Evolutionary conservation across 2,888 invertebrate species (phyloP).

Genomic region (Pollenia labialis): DNA sequence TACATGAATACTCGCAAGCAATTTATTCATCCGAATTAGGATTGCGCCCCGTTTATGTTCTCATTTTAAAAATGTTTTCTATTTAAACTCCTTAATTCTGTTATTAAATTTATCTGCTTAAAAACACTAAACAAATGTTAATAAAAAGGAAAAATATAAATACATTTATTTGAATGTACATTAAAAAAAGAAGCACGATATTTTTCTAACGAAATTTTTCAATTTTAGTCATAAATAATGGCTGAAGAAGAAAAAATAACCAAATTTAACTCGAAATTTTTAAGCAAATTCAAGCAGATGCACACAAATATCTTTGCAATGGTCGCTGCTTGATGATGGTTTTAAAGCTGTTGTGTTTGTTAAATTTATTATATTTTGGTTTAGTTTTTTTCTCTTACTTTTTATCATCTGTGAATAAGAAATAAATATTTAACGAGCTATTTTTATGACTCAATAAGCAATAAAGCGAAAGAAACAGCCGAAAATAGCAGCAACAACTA

Average conservation of each 20-base stretch:
- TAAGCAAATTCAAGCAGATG: conserved; percentile 20
- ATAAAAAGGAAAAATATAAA: conserved; percentile 23
- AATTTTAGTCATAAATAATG: conserved; percentile 67
- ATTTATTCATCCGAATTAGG: neutral
- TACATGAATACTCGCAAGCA: conserved; percentile 6
- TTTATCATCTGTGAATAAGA: conserved; percentile 63
- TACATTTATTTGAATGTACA: conserved; percentile 18
- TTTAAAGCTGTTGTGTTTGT: conserved; percentile 7
- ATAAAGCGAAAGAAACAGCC: conserved; percentile 55
- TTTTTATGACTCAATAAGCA: conserved; percentile 73
- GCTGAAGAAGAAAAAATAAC: neutral
- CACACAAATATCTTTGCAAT: conserved; percentile 26
- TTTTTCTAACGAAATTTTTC: conserved; percentile 47
- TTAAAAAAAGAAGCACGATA: conserved; percentile 27
- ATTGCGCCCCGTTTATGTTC: conserved; percentile 10
- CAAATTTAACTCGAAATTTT: conserved; percentile 4
- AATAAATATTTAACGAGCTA: conserved; percentile 72
- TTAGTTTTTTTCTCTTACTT: neutral
- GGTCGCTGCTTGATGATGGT: conserved; percentile 15
- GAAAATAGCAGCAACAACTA: conserved; percentile 31
- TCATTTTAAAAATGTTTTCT: neutral
- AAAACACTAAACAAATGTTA: conserved; percentile 31
- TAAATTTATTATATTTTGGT: too few relatives aligned
- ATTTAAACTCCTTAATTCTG: conserved; percentile 16
- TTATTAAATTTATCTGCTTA: conserved; percentile 60